These are phyloP conservation scores for Staurois parvus DNA, from an alignment of 2,797 vertebrate species.

Conservation along the genomic window DNA sequence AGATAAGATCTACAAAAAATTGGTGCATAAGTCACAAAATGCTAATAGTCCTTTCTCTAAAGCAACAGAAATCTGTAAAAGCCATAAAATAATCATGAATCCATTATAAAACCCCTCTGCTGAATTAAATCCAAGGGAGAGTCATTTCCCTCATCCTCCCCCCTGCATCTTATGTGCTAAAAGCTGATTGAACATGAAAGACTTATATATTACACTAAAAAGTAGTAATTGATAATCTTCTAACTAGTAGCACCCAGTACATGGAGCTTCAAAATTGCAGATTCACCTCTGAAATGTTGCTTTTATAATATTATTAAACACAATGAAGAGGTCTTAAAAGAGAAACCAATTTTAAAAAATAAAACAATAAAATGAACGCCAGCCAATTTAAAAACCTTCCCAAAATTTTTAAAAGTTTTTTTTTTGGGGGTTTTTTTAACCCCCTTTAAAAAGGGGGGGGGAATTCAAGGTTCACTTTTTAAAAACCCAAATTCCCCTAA, in stretches of 20 bases:
- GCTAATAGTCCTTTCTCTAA: constrained; percentile 36
- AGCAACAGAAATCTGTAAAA: constrained; percentile 54
- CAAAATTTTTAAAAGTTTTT: too few species aligned
- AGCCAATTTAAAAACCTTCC: not conserved
- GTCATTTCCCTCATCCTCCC: constrained; percentile 30
- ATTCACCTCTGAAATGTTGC: not conserved
- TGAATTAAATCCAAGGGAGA: constrained; percentile 40
- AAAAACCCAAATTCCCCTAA: too few species aligned
- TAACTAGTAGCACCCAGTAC: constrained; percentile 31
- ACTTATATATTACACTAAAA: constrained; percentile 47
- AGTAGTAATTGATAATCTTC: constrained; percentile 38
- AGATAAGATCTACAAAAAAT: constrained; percentile 35
- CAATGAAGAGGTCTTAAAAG: not conserved
- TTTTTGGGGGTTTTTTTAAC: too few species aligned
- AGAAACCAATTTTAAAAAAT: not conserved
- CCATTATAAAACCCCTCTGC: constrained; percentile 57
- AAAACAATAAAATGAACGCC: not conserved
- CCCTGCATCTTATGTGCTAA: constrained; percentile 53
- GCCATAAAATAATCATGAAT: constrained; percentile 58
- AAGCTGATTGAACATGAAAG: constrained; percentile 55
- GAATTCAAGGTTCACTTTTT: too few species aligned
- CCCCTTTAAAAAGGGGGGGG: too few species aligned
- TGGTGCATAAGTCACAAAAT: constrained; percentile 32
- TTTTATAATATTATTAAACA: constrained; percentile 10
- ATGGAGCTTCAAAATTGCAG: not conserved